Evolutionary conservation across 2,888 invertebrate genomes (phyloP), one percentile per base, ranked within the genome.

Genomic region (Eristalis tenax): DNA sequence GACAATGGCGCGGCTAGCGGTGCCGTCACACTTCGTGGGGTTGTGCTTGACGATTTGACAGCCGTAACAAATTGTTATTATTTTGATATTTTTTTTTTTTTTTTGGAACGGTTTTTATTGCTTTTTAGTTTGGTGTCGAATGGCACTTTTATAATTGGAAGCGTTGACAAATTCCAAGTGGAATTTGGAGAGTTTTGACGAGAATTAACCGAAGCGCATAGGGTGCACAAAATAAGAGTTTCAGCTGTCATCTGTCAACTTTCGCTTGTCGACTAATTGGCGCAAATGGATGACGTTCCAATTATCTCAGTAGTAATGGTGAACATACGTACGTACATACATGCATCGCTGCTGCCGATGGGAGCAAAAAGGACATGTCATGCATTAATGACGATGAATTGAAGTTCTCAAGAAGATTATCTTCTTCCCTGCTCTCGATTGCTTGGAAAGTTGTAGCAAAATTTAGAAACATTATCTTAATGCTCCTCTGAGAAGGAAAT

Each of bases 21-120:
- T 28, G 43, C 66, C 57, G 43, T 35, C 50, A 65, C 63, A 69
- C 77, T 81, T 85, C n/a, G 40, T 80, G 63, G 64, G 77, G 77
- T 69, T 80, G 63, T 73, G 56, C 63, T 80, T 85, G 85, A 77
- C 76, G 73, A 85, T 85, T 81, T 85, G 85, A 85, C 81, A 85
- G 74, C 71, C 71, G 35, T 81, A 68, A 79, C 80, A 85, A 85
- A 81, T 77, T 81, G 81, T 81, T 76, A 76, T 71, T 80, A 80
- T 77, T 73, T 65, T 11, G 23, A 43, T 70, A 11, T 43, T 28
- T 76, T 73, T 69, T 65, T 11, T 13, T 43, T 70, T 15, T 59
- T 38, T 50, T 68, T 70, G 65, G 38, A 22, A 23, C 64, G 61
- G 40, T 63, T 81, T 43, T 81, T 73, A 73, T 77, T 65, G 77